These are phyloP conservation scores for Nasonia oneida DNA, from an alignment of 2,888 invertebrate genomes.

Conservation along the genomic window DNA sequence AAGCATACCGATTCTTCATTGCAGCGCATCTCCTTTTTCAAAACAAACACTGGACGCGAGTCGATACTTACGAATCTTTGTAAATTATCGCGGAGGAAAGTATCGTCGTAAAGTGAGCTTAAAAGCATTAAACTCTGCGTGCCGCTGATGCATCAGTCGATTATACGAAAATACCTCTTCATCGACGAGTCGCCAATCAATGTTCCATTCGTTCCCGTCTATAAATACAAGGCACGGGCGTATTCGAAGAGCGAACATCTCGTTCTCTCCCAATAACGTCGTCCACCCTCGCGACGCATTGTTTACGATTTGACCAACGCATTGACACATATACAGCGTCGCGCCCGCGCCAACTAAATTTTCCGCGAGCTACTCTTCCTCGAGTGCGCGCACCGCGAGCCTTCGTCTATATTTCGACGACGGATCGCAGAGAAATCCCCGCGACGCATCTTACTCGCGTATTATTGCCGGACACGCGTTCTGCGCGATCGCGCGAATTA, in stretches of 20 bases:
- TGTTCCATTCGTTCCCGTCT: background rate
- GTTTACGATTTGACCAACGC: conserved; percentile 45
- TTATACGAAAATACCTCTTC: background rate
- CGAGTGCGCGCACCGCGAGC: conserved; percentile 4
- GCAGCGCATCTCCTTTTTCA: background rate
- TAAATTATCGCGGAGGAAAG: background rate
- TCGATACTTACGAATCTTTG: background rate
- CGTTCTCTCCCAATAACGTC: background rate
- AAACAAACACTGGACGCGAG: background rate
- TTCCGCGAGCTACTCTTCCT: conserved; percentile 36
- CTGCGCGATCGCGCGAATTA: background rate
- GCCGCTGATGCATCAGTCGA: background rate
- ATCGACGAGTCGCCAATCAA: background rate
- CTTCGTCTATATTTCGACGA: conserved; percentile 49
- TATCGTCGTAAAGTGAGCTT: background rate
- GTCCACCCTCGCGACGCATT: conserved; percentile 23
- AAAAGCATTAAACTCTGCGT: background rate
- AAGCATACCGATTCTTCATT: background rate
- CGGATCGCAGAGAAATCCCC: background rate
- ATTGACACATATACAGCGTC: conserved; percentile 36
- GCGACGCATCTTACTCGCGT: background rate
- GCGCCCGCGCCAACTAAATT: conserved; percentile 43
- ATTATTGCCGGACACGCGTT: background rate
- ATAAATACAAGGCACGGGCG: background rate
- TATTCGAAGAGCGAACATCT: background rate